A percentile compares a stretch with the other conserved stretches of the same genome.
These are phyloP conservation scores for Drosophila neocordata DNA, from an alignment of 1,140 invertebrate genomes.

Conservation along the genomic window DNA sequence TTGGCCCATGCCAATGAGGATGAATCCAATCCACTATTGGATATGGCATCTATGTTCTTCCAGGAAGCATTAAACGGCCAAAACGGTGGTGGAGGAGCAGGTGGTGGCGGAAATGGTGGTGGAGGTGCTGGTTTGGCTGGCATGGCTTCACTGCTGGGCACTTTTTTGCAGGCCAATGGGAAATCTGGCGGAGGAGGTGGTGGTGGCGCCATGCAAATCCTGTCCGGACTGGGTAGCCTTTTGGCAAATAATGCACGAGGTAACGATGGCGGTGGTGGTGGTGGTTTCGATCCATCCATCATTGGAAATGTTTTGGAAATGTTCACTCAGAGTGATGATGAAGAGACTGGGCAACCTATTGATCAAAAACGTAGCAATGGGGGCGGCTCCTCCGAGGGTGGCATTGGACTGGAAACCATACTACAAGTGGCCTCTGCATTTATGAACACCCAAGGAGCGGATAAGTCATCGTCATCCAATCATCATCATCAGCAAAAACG, in stretches of 20 bases:
- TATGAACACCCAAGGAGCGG: conserved; percentile 82
- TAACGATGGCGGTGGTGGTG: conserved; percentile 49
- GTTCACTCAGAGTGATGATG: conserved; percentile 78
- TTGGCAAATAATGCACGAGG: conserved; percentile 67
- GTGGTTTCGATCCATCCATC: conserved; percentile 83
- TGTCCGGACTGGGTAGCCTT: conserved; percentile 82
- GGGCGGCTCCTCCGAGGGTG: conserved; percentile 49
- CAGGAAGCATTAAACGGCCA: conserved; percentile 84
- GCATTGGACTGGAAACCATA: conserved; percentile 84
- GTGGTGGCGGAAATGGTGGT: conserved; percentile 76
- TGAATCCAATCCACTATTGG: conserved; percentile 84
- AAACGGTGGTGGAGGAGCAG: conserved; percentile 78
- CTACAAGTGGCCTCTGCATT: conserved; percentile 86
- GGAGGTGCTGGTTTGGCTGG: conserved; percentile 81
- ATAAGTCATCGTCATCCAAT: conserved; percentile 20
- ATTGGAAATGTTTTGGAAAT: conserved; percentile 83
- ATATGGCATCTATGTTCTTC: conserved; percentile 85
- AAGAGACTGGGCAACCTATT: conserved; percentile 33
- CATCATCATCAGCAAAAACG: conserved; percentile 66
- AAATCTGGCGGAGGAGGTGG: conserved; percentile 62
- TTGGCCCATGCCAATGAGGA: conserved; percentile 82
- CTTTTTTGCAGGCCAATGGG: conserved; percentile 85
- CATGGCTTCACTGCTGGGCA: conserved; percentile 83
- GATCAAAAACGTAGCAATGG: conserved; percentile 43
- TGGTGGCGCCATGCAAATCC: conserved; percentile 80